phyloP scores from a whole-genome alignment of 2,888 invertebrate species.

The Panopea generosa region DNA sequence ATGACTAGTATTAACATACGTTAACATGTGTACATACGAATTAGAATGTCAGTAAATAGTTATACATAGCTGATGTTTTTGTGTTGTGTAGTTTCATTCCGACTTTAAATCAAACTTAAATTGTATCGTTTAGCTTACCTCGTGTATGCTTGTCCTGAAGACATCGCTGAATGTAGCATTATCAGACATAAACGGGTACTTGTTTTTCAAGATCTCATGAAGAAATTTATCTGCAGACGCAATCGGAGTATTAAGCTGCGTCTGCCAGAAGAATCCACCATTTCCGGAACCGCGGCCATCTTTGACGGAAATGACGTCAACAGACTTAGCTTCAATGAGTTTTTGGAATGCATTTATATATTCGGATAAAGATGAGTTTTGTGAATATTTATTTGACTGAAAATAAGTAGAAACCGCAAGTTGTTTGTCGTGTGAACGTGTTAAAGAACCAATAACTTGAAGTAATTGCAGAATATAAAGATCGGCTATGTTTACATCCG shows the following conservation, averaged over 20 bases:
- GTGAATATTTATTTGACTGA: conserved; percentile 58
- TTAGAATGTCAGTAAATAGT: too few relatives aligned
- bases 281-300: conserved; percentile 77
- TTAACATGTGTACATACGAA: too few relatives aligned
- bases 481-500: conserved; percentile 5
- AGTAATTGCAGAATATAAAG: background rate
- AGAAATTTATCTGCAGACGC: conserved; percentile 59
- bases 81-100: too few relatives aligned
- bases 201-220: conserved; percentile 61
- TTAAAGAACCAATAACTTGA: background rate
- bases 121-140: conserved; percentile 59
- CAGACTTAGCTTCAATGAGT: conserved; percentile 46
- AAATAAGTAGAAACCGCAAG: conserved; percentile 17
- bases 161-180: conserved; percentile 72
- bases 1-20: too few relatives aligned
- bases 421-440: background rate
- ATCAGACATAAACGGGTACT: conserved; percentile 49
- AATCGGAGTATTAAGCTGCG: conserved; percentile 60
- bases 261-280: conserved; percentile 73
- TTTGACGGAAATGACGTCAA: conserved; percentile 75
- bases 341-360: conserved; percentile 66
- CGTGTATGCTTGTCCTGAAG: conserved; percentile 73
- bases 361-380: conserved; percentile 61
- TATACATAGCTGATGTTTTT: too few relatives aligned
- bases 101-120: too few relatives aligned